These are phyloP conservation scores for Orthosia gracilis DNA, from an alignment of 2,888 invertebrate genomes.

Conservation along the genomic window DNA sequence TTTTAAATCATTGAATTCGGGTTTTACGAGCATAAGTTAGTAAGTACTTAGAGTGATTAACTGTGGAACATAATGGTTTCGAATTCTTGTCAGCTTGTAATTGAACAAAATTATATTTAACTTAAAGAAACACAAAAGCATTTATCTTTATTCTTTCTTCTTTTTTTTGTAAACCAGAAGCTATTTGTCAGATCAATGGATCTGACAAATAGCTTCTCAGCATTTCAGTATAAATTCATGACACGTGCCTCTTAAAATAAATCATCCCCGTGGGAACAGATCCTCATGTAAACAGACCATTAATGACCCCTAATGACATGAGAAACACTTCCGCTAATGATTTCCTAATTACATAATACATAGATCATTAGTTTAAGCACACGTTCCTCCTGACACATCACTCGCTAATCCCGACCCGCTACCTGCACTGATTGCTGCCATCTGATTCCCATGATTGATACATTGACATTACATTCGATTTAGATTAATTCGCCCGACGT, in stretches of 20 bases:
- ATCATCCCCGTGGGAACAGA: neutral
- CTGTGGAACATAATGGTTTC: neutral
- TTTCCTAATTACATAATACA: constrained; percentile 22
- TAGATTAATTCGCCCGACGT: constrained; percentile 51
- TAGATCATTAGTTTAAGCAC: constrained; percentile 21
- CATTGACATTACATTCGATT: constrained; percentile 51
- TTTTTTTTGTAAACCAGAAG: too few species aligned
- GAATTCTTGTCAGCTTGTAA: neutral
- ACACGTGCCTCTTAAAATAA: neutral
- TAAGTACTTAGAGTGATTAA: neutral
- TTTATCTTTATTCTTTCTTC: too few species aligned
- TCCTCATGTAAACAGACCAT: neutral
- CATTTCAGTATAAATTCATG: neutral
- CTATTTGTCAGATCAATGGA: too few species aligned
- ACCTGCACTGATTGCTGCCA: constrained; percentile 42
- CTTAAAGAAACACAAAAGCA: neutral
- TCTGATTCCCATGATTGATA: constrained; percentile 49
- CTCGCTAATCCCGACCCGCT: neutral
- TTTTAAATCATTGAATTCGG: too few species aligned
- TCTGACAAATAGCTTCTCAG: neutral
- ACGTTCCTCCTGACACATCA: neutral
- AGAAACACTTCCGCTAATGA: constrained; percentile 28
- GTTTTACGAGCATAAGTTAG: too few species aligned
- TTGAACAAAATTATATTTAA: neutral
- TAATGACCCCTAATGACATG: neutral